Percentiles rank a stretch among this genome's conserved stretches.
These are phyloP conservation scores for Sussaba pulchella DNA, from an alignment of 2,888 invertebrate species.

Conservation along the genomic window DNA sequence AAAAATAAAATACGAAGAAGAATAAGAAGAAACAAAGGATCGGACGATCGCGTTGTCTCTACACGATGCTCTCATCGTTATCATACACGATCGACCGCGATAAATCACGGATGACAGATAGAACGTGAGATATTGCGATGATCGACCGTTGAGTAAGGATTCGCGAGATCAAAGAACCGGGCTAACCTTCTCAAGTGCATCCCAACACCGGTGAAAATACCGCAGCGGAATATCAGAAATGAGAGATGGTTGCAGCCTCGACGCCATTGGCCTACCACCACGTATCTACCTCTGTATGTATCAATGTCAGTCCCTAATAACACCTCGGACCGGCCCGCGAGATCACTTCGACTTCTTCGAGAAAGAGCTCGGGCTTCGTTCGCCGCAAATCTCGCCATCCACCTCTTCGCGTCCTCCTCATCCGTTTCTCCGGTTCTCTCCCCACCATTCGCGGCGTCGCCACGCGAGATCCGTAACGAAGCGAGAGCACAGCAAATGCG, in stretches of 20 bases:
- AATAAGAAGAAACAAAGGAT: not conserved
- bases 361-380: slow-evolving; percentile 50
- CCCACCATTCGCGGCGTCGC: slow-evolving; percentile 29
- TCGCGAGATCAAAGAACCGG: not conserved
- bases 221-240: not conserved
- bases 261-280: slow-evolving; percentile 25
- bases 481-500: slow-evolving; percentile 42
- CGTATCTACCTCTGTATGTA: slow-evolving; percentile 75
- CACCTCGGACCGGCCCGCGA: slow-evolving; percentile 70
- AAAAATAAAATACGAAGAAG: too few species aligned
- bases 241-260: slow-evolving; percentile 21
- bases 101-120: slow-evolving; percentile 12
- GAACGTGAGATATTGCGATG: not conserved
- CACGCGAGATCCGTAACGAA: slow-evolving; percentile 59
- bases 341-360: slow-evolving; percentile 59
- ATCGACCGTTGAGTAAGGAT: slow-evolving; percentile 5
- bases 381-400: too few species aligned
- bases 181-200: not conserved
- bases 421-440: too few species aligned
- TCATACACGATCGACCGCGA: not conserved
- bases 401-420: too few species aligned
- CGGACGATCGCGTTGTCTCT: not conserved
- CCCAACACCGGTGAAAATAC: not conserved
- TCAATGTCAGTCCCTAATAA: slow-evolving; percentile 82
- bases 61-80: not conserved